These are phyloP conservation scores for Agrotis puta DNA, from an alignment of 2,888 invertebrate species.

Conservation along the genomic window DNA sequence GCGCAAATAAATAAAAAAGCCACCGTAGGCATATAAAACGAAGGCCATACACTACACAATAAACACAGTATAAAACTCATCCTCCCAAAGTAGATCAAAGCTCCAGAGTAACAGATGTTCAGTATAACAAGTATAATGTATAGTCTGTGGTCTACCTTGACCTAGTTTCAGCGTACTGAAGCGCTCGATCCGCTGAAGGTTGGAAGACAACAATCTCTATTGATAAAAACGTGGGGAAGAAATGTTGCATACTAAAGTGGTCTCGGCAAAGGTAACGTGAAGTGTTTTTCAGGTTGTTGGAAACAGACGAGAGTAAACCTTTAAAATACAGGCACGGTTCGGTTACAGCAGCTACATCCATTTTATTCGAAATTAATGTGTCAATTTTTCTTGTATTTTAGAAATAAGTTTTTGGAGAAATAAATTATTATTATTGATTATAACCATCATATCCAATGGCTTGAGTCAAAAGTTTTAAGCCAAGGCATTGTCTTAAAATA, in stretches of 20 bases:
- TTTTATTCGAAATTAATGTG: no score
- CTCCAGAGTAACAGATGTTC: slow-evolving; percentile 52
- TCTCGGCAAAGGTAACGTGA: not conserved
- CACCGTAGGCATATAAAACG: not conserved
- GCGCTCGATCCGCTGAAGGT: slow-evolving; percentile 64
- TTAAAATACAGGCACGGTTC: no score
- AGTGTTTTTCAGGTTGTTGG: not conserved
- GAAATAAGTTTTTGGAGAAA: no score
- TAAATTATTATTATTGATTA: no score
- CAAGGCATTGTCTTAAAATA: no score
- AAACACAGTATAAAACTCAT: slow-evolving; percentile 36
- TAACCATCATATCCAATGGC: no score
- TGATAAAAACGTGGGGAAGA: slow-evolving; percentile 46
- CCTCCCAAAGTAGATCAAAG: slow-evolving; percentile 51
- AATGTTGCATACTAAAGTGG: slow-evolving; percentile 9
- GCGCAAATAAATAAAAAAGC: not conserved
- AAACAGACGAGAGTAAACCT: no score
- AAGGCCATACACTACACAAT: slow-evolving; percentile 29
- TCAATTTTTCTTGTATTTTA: no score
- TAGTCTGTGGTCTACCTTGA: slow-evolving; percentile 58
- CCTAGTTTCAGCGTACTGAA: slow-evolving; percentile 50
- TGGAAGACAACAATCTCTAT: slow-evolving; percentile 54
- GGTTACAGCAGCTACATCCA: no score
- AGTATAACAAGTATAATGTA: slow-evolving; percentile 34
- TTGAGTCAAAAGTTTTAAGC: no score